phyloP scores from a whole-genome alignment of 2,888 invertebrate genomes.

The Salticus scenicus region DNA sequence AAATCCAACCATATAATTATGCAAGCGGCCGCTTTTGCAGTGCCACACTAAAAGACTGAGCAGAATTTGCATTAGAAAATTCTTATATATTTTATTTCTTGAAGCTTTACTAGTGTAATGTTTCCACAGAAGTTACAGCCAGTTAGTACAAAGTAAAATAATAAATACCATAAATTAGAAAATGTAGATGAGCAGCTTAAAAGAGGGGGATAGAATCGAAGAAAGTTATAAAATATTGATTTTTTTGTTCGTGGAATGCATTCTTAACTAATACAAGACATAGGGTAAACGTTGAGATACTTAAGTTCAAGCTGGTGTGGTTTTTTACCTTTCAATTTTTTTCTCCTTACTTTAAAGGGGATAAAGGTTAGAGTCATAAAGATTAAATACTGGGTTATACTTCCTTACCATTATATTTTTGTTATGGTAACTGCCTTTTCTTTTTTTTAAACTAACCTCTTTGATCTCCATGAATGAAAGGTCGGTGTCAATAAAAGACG shows the following conservation, averaged over 20 bases:
- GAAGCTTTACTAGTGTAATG: slow-evolving; percentile 23
- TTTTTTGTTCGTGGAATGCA: slow-evolving; percentile 11
- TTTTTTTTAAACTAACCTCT: too few relatives aligned
- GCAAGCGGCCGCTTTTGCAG: slow-evolving; percentile 65
- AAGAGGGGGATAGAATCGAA: slow-evolving; percentile 1
- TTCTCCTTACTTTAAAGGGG: not conserved
- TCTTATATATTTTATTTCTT: slow-evolving; percentile 3
- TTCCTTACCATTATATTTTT: not conserved
- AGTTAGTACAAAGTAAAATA: slow-evolving; percentile 41
- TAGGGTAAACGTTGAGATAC: not conserved
- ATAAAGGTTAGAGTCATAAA: not conserved
- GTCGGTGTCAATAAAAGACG: too few relatives aligned
- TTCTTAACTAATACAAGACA: not conserved
- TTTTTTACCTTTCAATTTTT: not conserved
- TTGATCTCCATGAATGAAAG: too few relatives aligned
- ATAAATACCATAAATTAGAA: slow-evolving; percentile 55
- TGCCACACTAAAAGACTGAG: slow-evolving; percentile 39
- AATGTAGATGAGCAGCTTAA: slow-evolving; percentile 48
- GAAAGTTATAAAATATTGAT: slow-evolving; percentile 45
- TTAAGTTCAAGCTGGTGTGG: not conserved
- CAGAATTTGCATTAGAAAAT: slow-evolving; percentile 62
- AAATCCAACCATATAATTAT: slow-evolving; percentile 65
- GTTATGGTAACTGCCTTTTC: too few relatives aligned
- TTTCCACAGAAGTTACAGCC: not conserved
- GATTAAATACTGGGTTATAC: not conserved